A percentile compares a stretch with the other conserved stretches of the same genome.
phyloP scores from a whole-genome alignment of 1,140 invertebrate species.

The Brachionus angularis region DNA sequence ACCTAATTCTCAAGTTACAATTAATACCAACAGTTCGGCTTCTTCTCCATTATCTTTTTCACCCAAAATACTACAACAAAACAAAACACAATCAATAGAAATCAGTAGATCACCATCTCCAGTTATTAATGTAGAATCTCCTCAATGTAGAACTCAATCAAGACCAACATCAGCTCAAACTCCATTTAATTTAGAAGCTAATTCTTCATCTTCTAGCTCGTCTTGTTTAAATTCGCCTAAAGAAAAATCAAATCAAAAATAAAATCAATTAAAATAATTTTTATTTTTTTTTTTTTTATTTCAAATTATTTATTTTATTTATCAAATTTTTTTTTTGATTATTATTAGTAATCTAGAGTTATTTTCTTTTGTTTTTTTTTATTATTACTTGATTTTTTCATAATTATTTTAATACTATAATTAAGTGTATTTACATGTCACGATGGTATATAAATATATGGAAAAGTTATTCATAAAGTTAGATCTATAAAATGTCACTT shows the following conservation, averaged over 20 bases:
- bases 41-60: neutral
- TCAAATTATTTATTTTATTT: neutral
- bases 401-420: too few species aligned
- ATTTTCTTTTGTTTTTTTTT: neutral
- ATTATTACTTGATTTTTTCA: too few species aligned
- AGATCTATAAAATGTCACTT: too few species aligned
- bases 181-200: neutral
- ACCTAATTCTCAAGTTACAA: too few species aligned
- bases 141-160: neutral
- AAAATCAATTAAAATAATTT: neutral
- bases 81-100: neutral
- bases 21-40: neutral
- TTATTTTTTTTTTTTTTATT: constrained; percentile 1
- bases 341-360: neutral
- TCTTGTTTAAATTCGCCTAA: constrained; percentile 6
- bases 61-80: neutral
- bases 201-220: constrained; percentile 7
- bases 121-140: constrained; percentile 2
- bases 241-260: neutral
- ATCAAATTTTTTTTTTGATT: neutral
- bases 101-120: constrained; percentile 22
- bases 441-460: too few species aligned
- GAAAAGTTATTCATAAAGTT: too few species aligned
- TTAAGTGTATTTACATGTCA: too few species aligned
- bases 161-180: neutral